These are phyloP conservation scores for Chouioia cunea DNA, from an alignment of 2,888 invertebrate species.

Conservation along the genomic window DNA sequence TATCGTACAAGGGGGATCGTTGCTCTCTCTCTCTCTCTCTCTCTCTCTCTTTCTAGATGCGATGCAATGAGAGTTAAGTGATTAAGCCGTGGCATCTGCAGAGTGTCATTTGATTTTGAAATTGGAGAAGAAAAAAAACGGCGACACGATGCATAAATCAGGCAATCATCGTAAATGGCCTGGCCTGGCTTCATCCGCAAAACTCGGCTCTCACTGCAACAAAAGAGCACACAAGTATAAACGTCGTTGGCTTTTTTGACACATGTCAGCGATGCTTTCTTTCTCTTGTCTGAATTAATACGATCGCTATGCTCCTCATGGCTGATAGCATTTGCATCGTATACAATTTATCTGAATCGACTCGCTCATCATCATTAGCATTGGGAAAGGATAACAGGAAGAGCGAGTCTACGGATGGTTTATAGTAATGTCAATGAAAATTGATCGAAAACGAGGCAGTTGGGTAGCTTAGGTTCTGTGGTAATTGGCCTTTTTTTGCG, in stretches of 20 bases:
- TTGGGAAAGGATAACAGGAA: conserved; percentile 30
- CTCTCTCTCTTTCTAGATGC: too few species aligned
- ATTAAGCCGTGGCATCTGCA: conserved; percentile 34
- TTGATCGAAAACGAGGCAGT: conserved; percentile 51
- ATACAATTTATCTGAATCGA: too few species aligned
- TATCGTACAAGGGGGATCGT: too few species aligned
- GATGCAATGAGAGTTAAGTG: conserved; percentile 32
- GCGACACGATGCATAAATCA: conserved; percentile 62
- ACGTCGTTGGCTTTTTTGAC: conserved; percentile 30
- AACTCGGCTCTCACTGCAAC: conserved; percentile 35
- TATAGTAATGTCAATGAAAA: conserved; percentile 58
- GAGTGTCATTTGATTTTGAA: conserved; percentile 15
- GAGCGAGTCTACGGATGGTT: conserved; percentile 48
- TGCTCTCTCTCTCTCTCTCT: too few species aligned
- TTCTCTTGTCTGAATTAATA: conserved; percentile 43
- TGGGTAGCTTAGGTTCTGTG: neutral
- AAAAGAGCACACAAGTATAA: conserved; percentile 21
- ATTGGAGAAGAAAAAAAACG: too few species aligned
- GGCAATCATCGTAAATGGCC: conserved; percentile 65
- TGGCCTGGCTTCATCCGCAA: too few species aligned
- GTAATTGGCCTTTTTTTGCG: too few species aligned
- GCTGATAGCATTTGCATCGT: too few species aligned
- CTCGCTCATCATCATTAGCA: too few species aligned
- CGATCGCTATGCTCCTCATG: conserved; percentile 48
- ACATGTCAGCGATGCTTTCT: conserved; percentile 19